A percentile compares a stretch with the other conserved stretches of the same genome.
These are phyloP conservation scores for Stenoptilia bipunctidactyla DNA, from an alignment of 2,888 invertebrate genomes.

Conservation along the genomic window DNA sequence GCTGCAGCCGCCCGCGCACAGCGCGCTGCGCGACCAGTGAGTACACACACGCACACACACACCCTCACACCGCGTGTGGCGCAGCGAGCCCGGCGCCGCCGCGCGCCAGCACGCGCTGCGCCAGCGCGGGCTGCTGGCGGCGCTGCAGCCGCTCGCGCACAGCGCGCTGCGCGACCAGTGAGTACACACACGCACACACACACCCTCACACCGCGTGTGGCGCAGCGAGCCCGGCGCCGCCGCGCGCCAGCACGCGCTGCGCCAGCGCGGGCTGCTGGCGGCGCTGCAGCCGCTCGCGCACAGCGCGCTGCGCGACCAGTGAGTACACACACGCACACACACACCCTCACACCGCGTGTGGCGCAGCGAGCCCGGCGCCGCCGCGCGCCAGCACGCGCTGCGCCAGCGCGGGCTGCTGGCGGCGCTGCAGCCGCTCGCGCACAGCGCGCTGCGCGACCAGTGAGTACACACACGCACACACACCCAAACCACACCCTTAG, in stretches of 20 bases:
- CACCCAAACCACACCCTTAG: not conserved
- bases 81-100: not conserved
- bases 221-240: not conserved
- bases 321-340: slow-evolving; percentile 50
- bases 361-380: not conserved
- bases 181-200: no score
- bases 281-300: slow-evolving; percentile 21
- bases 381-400: not conserved
- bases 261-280: slow-evolving; percentile 89
- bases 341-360: slow-evolving; percentile 76
- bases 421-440: not conserved
- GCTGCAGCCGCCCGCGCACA: not conserved
- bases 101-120: not conserved
- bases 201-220: no score
- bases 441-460: slow-evolving; percentile 34
- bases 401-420: not conserved
- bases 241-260: slow-evolving; percentile 51
- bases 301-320: slow-evolving; percentile 12
- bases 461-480: slow-evolving; percentile 25
- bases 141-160: slow-evolving; percentile 40
- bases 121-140: not conserved
- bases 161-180: slow-evolving; percentile 43
- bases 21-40: slow-evolving; percentile 38
- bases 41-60: slow-evolving; percentile 19
- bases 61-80: no score